These are phyloP conservation scores for Tricholaema leucomelas DNA, from an alignment of 2,113 vertebrate genomes.

Conservation along the genomic window DNA sequence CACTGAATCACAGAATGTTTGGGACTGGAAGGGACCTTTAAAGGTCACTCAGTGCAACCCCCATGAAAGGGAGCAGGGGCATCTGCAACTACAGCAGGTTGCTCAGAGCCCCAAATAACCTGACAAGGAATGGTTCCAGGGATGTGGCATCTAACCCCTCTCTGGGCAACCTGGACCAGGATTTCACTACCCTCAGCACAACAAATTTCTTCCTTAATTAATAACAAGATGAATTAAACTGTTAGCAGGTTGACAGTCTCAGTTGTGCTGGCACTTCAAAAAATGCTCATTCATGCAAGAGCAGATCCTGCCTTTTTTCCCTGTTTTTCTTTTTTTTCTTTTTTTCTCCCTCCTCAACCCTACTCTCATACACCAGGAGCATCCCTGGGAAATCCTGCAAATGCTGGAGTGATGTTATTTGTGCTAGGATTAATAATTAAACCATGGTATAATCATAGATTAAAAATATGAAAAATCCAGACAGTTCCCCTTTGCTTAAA, in stretches of 20 bases:
- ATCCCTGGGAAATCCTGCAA: background rate
- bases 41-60: background rate
- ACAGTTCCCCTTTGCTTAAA: background rate
- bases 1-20: background rate
- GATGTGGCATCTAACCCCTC: background rate
- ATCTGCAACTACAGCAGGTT: background rate
- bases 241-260: background rate
- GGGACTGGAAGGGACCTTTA: background rate
- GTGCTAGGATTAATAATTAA: conserved; percentile 51
- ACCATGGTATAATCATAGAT: background rate
- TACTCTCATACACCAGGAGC: background rate
- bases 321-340: background rate
- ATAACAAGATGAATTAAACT: background rate
- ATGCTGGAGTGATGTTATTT: background rate
- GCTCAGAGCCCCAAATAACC: background rate
- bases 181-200: background rate
- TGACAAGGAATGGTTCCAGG: background rate
- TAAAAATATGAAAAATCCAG: conserved; percentile 20
- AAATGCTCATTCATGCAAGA: background rate
- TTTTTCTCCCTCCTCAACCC: no score
- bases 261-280: accelerated
- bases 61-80: background rate
- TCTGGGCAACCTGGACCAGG: background rate
- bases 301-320: accelerated
- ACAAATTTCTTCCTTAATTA: background rate